These are phyloP conservation scores for Sebastes jordani DNA, from an alignment of 2,797 vertebrate species.

Conservation along the genomic window DNA sequence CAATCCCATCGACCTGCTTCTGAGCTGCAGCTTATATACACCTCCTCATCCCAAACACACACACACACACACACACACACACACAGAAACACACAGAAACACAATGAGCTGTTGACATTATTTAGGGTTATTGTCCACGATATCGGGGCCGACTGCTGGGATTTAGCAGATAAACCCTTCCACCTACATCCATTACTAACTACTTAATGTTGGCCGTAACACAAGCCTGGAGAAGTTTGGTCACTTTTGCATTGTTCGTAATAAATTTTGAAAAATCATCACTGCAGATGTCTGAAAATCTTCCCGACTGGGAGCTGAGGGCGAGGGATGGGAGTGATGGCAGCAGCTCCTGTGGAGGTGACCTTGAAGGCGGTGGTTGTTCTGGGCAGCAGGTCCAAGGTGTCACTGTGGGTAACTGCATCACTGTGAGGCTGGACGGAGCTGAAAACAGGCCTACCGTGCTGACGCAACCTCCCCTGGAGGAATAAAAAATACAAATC, in stretches of 20 bases:
- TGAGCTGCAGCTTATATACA: conserved; percentile 82
- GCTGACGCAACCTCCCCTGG: neutral
- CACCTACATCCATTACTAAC: conserved; percentile 77
- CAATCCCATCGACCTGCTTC: conserved; percentile 72
- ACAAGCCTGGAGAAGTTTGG: neutral
- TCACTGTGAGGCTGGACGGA: neutral
- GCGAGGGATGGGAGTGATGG: neutral
- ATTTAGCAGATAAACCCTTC: conserved; percentile 90
- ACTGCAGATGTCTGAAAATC: neutral
- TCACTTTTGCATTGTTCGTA: neutral
- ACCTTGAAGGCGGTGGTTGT: conserved; percentile 24
- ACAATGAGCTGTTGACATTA: conserved; percentile 94
- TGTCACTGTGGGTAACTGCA: neutral
- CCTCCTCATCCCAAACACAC: conserved; percentile 51
- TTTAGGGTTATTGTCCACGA: conserved; percentile 91
- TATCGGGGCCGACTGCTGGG: conserved; percentile 87
- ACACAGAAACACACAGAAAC: neutral
- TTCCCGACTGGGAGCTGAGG: neutral
- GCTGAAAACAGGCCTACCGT: neutral
- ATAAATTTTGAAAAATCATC: neutral
- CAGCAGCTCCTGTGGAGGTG: conserved; percentile 11
- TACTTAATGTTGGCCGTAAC: neutral
- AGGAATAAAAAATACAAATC: neutral
- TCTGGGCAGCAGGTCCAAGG: conserved; percentile 14
- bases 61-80: neutral